A percentile compares a stretch with the other conserved stretches of the same genome.
These are phyloP conservation scores for Mercenaria mercenaria DNA, from an alignment of 1,140 invertebrate species.

Conservation along the genomic window DNA sequence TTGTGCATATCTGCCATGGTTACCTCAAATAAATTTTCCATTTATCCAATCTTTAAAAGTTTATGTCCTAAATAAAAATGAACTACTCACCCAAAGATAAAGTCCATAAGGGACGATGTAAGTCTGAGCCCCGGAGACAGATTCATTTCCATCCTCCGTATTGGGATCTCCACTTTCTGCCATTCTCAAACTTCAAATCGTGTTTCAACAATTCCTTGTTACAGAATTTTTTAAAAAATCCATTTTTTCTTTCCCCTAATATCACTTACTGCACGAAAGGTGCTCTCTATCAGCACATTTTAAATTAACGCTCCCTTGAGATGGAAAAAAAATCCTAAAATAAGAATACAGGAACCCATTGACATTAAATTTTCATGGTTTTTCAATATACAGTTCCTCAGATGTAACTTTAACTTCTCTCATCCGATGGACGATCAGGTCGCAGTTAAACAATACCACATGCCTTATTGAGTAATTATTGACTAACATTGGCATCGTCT, in stretches of 20 bases:
- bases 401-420: background rate
- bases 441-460: background rate
- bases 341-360: too few relatives aligned
- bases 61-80: too few relatives aligned
- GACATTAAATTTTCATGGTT: too few relatives aligned
- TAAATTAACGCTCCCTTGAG: too few relatives aligned
- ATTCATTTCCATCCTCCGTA: background rate
- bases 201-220: background rate
- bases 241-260: background rate
- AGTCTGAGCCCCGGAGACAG: conserved; percentile 20
- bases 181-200: background rate
- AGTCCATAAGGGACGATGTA: conserved; percentile 55
- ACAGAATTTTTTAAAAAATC: background rate
- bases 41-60: too few relatives aligned
- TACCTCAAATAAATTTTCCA: too few relatives aligned
- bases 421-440: background rate
- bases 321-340: too few relatives aligned
- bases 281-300: background rate
- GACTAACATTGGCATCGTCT: background rate
- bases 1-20: too few relatives aligned
- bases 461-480: background rate
- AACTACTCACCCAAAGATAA: conserved; percentile 38
- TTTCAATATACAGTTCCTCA: too few relatives aligned
- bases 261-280: background rate
- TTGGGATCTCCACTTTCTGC: conserved; percentile 27